Base-by-base conservation (phyloP, 2,888 invertebrate species). In the Patella caerulea region DNA sequence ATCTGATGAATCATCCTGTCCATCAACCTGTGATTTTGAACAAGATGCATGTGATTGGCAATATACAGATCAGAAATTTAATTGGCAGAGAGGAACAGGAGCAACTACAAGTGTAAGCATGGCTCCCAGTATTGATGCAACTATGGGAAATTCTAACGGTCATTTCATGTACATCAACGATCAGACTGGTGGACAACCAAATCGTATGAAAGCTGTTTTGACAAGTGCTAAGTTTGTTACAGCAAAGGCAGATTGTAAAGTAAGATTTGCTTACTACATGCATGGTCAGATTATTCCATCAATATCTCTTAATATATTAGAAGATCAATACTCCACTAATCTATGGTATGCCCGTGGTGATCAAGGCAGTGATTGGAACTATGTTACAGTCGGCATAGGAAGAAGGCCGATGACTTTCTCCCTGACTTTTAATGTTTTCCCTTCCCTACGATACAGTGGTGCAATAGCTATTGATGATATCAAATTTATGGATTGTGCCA, bases 381-480 rank as follows among this genome's bases (percentile, higher is more conserved):
- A 79, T 24, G 83, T 83, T 15, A 85, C 81, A 52, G 88, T 89
- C 19, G 87, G 88, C 45, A 85, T 90, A 55, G 88, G 88, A 14
- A 82, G 86, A 56, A 82, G 86, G 69, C 71, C 72, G 1, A 76
- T 81, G 12, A 79, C 85, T 24, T 90, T 88, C 78, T 80, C 80
- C 17, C 80, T 89, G 12, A 70, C 80, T 7, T 88, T 89, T 78
- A 74, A 82, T 59, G 71, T 70, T 11, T 78, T 80, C 29, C 76
- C 79, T n/a, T 73, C 82, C 3, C 71, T 79, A 9, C 45, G 71
- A 11, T 89, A 86, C 80, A 83, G 81, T 24, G 90, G 89, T 45
- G 86, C 86, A 59, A 87, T 89, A 56, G 90, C 90, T 52, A 81
- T 91, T 73, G 91, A 91, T 81, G 88, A 90, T 78, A 82, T 91